Evolutionary conservation across 1,140 invertebrate species (phyloP), one percentile per base, ranked within the genome.

Genomic region (Lepidotrigona ventralis): DNA sequence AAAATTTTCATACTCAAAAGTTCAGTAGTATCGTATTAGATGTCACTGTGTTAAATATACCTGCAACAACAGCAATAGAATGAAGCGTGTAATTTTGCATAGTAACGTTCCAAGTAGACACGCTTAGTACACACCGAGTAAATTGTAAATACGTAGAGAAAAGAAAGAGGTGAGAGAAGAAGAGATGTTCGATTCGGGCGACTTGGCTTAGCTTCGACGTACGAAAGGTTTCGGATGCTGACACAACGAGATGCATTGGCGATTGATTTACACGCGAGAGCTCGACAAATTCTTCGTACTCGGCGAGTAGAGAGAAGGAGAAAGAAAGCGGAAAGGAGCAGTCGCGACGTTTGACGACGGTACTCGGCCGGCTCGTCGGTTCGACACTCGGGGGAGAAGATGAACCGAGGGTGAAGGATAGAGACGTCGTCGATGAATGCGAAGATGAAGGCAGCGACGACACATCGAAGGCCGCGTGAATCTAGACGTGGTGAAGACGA

Each of bases 201-300:
- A 71, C 66, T 81, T 73, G 58, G 54, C 33, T 33, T 54, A 81
- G 58, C 26, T 54, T 74, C 46, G 39, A 81, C 21, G 8, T 33
- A 54, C 70, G 46, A 60, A 60, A n/a, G 23, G 58, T 60, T n/a
- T 60, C n/a, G 14, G n/a, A 60, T 60, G 14, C 46, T 71, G 74
- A 33, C 33, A 3, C 29, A 29, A 2, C 29, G 29, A 39, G 39
- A 73, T 64, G 46, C 23, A 64, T 74, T 60, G 3, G 1, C 17
- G 8, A 54, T 29, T 29, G 21, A 11, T 53, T 80, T 23, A n/a
- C 70, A 74, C 79, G 79, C 79, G 79, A 54, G 54, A 58, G 19
- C 6, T 81, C 29, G 23, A 81, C 79, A 81, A 81, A 81, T 81
- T 81, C 79, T 81, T 81, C 79, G 79, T 81, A 63, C 9, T 64